phyloP scores from a whole-genome alignment of 2,113 vertebrate genomes.

The Scopus umbretta region DNA sequence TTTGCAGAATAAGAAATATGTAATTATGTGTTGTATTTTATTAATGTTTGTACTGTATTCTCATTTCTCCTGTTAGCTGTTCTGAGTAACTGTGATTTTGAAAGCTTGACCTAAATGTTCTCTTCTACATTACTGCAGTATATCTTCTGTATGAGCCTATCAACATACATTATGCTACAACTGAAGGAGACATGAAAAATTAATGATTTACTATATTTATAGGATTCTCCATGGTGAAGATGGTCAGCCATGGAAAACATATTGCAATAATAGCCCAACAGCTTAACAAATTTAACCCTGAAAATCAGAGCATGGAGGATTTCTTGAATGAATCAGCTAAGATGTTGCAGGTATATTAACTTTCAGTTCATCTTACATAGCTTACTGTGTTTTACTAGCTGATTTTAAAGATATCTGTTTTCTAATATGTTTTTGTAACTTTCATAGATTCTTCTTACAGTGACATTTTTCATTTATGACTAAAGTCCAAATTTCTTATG shows the following conservation, averaged over 20 bases:
- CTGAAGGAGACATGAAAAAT: background rate
- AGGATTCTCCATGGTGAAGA: constrained; percentile 64
- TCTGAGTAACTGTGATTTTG: background rate
- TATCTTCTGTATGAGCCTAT: background rate
- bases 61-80: background rate
- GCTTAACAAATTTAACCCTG: constrained; percentile 75
- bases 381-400: background rate
- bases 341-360: constrained; percentile 75
- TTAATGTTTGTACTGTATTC: background rate
- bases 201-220: constrained; percentile 32
- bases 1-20: background rate
- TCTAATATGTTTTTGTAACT: background rate
- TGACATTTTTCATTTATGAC: background rate
- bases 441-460: background rate
- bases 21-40: background rate
- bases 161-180: background rate
- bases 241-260: constrained; percentile 75
- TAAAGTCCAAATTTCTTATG: background rate
- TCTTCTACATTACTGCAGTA: background rate
- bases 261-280: constrained; percentile 70
- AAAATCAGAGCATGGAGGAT: constrained; percentile 74
- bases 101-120: constrained; percentile 42
- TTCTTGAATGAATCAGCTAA: constrained; percentile 72
- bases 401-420: background rate
- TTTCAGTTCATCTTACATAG: background rate